Base-by-base conservation (phyloP, 2,888 invertebrate genomes). In the Odontocerum albicorne region DNA sequence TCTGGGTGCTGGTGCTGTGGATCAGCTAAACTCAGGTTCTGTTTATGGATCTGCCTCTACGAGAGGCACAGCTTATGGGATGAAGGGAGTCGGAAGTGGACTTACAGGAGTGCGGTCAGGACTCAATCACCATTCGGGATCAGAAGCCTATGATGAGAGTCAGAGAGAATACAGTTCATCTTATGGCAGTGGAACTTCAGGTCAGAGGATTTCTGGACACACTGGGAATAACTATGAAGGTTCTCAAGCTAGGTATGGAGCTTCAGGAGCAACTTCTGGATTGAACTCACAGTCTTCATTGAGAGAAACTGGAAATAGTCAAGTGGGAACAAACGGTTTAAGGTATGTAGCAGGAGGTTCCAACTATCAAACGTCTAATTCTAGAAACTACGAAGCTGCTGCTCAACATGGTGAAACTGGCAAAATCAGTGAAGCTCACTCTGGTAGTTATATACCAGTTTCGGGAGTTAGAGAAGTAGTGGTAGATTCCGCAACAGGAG, bases 1-100 rank as follows among this genome's bases (percentile, higher is more conserved):
- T 15, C 72, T 63, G 59, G 67, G 69, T 2, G 46, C 50, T 1
- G 60, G 60, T 12, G 33, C 43, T 10, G 16, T 38, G 3, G 42
- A 39, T 10, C 38, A 22, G 15, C 22, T 49, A 35, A 76, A 76
- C 33, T 72, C 71, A 58, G 76, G 60, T 20, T 49, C 53, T 7
- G 22, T 77, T 1, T 77, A 63, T 55, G 71, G 71, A 33, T 66
- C 75, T 17, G 77, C 73, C n/a, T 76, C 71, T 57, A 72, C 77
- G 2, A 69, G 73, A 62, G 78, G 77, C 31, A 63, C 15, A 70
- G 74, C 6, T 72, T 75, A 27, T 62, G 56, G 52, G 19, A 36
- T 35, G 6, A 33, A 58, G 19, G 49, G 40, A 40, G 19, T 36
- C 8, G 15, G 20, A 16, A 22, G 10, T 6, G 21, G 10, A 2